phyloP scores from a whole-genome alignment of 2,888 invertebrate genomes.

The Junonia oenone region DNA sequence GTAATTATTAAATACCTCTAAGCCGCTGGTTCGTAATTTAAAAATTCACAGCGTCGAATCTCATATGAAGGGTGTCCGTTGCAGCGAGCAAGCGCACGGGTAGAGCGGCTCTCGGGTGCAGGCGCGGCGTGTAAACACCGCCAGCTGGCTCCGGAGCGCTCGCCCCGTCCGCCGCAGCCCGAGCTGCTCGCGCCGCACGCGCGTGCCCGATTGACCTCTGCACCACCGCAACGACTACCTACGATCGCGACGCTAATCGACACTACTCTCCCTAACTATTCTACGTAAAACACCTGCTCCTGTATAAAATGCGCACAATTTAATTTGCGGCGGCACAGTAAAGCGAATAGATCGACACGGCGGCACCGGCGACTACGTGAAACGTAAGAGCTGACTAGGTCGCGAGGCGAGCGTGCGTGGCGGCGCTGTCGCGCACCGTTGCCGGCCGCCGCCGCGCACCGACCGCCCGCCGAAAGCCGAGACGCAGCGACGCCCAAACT shows the following conservation, averaged over 20 bases:
- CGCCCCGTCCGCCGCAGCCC: constrained; percentile 34
- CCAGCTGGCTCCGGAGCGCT: constrained; percentile 52
- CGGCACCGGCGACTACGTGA: constrained; percentile 68
- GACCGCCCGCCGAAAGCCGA: constrained; percentile 68
- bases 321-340: constrained; percentile 49
- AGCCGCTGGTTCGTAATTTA: constrained; percentile 64
- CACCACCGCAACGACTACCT: constrained; percentile 31
- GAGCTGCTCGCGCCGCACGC: constrained; percentile 36
- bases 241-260: constrained; percentile 35
- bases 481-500: constrained; percentile 78
- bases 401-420: constrained; percentile 70
- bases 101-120: constrained; percentile 46
- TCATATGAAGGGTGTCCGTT: constrained; percentile 67
- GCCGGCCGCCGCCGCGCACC: constrained; percentile 65
- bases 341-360: constrained; percentile 46
- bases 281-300: constrained; percentile 37
- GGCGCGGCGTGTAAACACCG: constrained; percentile 70
- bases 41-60: constrained; percentile 74
- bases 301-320: constrained; percentile 56
- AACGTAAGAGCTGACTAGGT: constrained; percentile 76
- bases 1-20: constrained; percentile 74
- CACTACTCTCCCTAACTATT: constrained; percentile 29
- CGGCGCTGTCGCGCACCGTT: constrained; percentile 65
- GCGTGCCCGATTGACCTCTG: constrained; percentile 31
- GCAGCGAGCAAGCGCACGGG: constrained; percentile 53